A percentile compares a stretch with the other conserved stretches of the same genome.
Conservation (phyloP, 2,888 invertebrate species). For the Pristionchus exspectatus region DNA sequence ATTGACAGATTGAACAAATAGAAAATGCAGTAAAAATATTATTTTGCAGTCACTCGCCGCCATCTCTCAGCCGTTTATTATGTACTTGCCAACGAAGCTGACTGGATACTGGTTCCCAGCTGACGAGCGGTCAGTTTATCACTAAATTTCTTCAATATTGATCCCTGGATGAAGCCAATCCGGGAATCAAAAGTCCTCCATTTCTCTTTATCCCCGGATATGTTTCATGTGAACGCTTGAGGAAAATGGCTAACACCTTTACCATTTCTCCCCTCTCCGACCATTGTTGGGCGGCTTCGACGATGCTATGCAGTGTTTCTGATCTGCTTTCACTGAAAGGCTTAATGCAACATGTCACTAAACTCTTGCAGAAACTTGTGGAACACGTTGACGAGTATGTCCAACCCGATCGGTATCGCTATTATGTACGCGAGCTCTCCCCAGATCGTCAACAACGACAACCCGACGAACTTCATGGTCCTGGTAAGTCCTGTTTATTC, state of each 20-base stretch:
- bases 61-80: conserved; percentile 81
- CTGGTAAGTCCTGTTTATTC: conserved; percentile 63
- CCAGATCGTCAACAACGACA: conserved; percentile 77
- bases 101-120: conserved; percentile 80
- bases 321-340: no score
- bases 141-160: no score
- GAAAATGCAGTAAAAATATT: neutral
- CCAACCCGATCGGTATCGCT: conserved; percentile 81
- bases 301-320: no score
- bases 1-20: neutral
- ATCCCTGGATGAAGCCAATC: no score
- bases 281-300: no score
- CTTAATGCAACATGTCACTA: neutral
- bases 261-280: no score
- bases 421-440: conserved; percentile 81
- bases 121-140: conserved; percentile 25
- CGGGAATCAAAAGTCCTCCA: no score
- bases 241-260: no score
- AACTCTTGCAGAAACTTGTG: conserved; percentile 78
- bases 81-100: conserved; percentile 82
- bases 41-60: conserved; percentile 80
- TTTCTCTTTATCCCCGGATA: no score
- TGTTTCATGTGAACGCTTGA: no score
- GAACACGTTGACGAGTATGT: conserved; percentile 80
- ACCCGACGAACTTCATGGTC: conserved; percentile 75